phyloP scores from a whole-genome alignment of 2,888 invertebrate species.

The Machimus atricapillus region DNA sequence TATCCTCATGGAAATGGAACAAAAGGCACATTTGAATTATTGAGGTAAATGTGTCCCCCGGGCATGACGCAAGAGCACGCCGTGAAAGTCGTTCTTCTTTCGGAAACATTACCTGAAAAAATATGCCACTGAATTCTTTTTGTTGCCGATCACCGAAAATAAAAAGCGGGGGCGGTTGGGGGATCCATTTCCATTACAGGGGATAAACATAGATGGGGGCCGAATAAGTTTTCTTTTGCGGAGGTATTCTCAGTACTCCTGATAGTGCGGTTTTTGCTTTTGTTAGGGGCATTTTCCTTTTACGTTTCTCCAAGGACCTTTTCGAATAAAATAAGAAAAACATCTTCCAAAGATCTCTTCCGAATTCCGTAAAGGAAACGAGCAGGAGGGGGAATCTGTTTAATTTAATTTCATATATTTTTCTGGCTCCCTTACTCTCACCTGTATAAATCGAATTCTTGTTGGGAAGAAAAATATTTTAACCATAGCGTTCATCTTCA shows the following conservation, averaged over 20 bases:
- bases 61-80: slow-evolving; percentile 17
- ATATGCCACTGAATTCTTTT: slow-evolving; percentile 15
- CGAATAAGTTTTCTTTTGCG: neutral
- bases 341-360: neutral
- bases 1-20: slow-evolving; percentile 22
- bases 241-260: neutral
- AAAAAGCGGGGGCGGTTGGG: neutral
- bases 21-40: slow-evolving; percentile 32
- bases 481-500: neutral
- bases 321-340: neutral
- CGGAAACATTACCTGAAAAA: slow-evolving; percentile 17
- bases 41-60: slow-evolving; percentile 35
- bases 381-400: neutral
- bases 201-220: neutral
- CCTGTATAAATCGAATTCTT: neutral
- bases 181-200: neutral
- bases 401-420: neutral
- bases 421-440: neutral
- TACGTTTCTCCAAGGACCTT: neutral
- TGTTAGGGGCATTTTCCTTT: neutral
- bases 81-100: slow-evolving; percentile 23
- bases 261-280: neutral
- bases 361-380: neutral
- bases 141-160: neutral
- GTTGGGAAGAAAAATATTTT: neutral